phyloP scores from a whole-genome alignment of 1,140 invertebrate genomes.

The Aphelinus atriplicis region DNA sequence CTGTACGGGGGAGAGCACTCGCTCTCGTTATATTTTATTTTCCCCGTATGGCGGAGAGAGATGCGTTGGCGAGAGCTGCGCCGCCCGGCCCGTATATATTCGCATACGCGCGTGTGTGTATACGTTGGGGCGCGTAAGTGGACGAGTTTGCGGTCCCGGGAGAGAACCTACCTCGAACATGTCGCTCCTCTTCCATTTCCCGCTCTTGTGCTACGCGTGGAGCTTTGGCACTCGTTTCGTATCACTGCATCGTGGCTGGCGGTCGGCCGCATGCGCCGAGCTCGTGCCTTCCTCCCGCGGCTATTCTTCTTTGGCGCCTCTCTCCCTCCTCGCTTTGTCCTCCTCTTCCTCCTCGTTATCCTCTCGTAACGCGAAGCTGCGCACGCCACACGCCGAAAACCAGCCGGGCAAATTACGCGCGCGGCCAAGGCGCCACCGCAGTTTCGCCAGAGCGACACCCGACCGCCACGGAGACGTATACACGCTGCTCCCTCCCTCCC shows the following conservation, averaged over 20 bases:
- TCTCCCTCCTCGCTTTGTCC: neutral
- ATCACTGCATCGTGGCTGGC: slow-evolving; percentile 55
- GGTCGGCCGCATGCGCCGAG: slow-evolving; percentile 3
- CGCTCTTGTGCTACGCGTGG: slow-evolving; percentile 25
- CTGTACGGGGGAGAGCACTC: neutral
- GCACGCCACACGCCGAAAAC: neutral
- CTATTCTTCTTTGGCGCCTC: neutral
- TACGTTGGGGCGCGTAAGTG: no score
- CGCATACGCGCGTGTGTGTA: no score
- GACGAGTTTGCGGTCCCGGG: no score
- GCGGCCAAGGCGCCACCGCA: neutral
- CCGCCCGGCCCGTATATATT: no score
- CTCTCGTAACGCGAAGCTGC: neutral
- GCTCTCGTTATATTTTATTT: neutral
- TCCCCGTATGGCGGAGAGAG: neutral
- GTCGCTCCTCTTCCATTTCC: slow-evolving; percentile 58
- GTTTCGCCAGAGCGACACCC: no score
- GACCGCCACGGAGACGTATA: no score
- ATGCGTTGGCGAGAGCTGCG: neutral
- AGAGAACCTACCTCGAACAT: slow-evolving; percentile 50
- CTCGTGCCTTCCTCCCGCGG: neutral
- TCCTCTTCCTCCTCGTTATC: neutral
- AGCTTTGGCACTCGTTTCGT: slow-evolving; percentile 22
- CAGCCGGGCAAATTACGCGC: neutral
- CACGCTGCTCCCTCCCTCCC: no score